A percentile compares a stretch with the other conserved stretches of the same genome.
Conservation (phyloP, 1,140 invertebrate genomes). For the Hyposmocoma kahamanoa region DNA sequence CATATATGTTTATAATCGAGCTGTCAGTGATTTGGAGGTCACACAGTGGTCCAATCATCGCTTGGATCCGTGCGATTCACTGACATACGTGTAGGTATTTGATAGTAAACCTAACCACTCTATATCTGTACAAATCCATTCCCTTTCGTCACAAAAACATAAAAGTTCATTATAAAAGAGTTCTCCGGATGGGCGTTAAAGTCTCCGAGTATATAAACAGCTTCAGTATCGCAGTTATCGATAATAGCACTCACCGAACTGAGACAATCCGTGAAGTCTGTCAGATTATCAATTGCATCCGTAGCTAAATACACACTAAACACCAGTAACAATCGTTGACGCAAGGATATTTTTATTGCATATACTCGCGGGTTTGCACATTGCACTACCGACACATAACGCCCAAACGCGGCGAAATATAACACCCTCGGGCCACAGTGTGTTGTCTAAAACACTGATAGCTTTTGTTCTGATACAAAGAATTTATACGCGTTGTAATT, state of each 20-base stretch:
- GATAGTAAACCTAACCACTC: background rate
- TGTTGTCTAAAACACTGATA: too few species aligned
- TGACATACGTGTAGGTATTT: background rate
- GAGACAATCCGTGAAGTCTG: background rate
- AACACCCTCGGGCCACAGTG: too few species aligned
- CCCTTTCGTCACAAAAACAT: background rate
- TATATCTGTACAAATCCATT: background rate
- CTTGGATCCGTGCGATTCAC: background rate
- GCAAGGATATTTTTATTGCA: background rate
- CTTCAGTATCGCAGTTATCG: background rate
- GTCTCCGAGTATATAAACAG: background rate
- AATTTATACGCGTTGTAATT: too few species aligned
- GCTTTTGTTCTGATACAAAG: too few species aligned
- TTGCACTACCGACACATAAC: background rate
- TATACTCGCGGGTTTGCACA: background rate
- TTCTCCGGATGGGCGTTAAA: background rate
- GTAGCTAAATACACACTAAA: constrained; percentile 3
- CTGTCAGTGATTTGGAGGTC: background rate
- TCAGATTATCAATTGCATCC: background rate
- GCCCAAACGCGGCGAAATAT: too few species aligned
- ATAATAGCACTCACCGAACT: background rate
- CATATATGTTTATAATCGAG: background rate
- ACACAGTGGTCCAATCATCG: background rate
- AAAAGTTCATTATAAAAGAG: background rate
- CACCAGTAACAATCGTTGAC: background rate